Conservation (phyloP, 1,140 invertebrate species). For the Drosophila nasuta region DNA sequence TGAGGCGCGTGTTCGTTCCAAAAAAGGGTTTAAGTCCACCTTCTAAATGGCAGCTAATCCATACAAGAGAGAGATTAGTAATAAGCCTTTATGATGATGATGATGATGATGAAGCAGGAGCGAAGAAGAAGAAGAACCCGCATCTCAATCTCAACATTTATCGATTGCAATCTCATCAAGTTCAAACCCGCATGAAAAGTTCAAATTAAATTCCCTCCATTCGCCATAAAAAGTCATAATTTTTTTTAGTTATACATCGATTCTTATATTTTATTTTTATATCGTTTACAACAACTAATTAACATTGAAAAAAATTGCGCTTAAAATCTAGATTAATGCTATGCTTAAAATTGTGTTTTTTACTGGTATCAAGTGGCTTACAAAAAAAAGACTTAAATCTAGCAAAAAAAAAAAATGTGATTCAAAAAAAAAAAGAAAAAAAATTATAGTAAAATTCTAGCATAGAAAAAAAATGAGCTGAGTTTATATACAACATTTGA, state of each 20-base stretch:
- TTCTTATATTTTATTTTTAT: conserved; percentile 26
- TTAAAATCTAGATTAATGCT: too few species aligned
- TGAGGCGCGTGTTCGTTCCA: conserved; percentile 21
- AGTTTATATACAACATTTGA: conserved; percentile 70
- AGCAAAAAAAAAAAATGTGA: conserved; percentile 43
- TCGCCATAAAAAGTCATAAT: not conserved
- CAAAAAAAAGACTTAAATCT: conserved; percentile 41
- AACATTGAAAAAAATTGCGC: conserved; percentile 53
- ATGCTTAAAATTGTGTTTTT: conserved; percentile 1
- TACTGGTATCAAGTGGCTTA: conserved; percentile 58
- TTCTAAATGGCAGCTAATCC: conserved; percentile 9
- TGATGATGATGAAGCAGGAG: not conserved
- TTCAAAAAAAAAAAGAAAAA: conserved; percentile 32
- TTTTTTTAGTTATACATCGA: not conserved
- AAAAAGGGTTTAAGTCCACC: conserved; percentile 23
- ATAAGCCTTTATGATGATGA: conserved; percentile 42
- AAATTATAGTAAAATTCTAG: not conserved
- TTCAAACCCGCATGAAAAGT: not conserved
- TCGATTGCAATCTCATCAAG: not conserved
- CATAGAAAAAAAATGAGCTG: not conserved
- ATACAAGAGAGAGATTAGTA: conserved; percentile 25
- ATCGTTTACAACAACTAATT: conserved; percentile 55
- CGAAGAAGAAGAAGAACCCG: conserved; percentile 19
- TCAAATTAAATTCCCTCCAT: too few species aligned
- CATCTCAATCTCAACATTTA: conserved; percentile 48